Base-by-base conservation (phyloP, 2,113 vertebrate species). In the Asarcornis scutulata region DNA sequence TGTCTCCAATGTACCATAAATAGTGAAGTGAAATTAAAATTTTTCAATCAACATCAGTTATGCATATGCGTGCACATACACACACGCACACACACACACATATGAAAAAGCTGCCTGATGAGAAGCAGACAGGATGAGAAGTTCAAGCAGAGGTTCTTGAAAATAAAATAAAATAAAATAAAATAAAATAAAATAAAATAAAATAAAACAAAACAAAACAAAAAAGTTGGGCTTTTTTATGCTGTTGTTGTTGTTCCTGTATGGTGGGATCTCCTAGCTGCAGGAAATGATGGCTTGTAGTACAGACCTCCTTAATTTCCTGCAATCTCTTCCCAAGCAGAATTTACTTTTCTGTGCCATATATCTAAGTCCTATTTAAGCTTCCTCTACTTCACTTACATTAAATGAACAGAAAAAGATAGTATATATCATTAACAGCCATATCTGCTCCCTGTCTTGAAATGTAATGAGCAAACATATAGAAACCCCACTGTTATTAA, bases 1-100 rank as follows among this genome's bases (percentile, higher is more conserved):
- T 97, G 93, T 97, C 97, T 98, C 97, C 91, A 89, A 96, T 74
- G 96, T 83, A 84, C 83, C 92, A 96, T 97, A 97, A 98, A 97
- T 31, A 97, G 77, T 78, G 86, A 97, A 89, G 79, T 83, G 82
- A 97, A 97, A 97, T 97, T 96, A 96, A 92, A 88, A 90, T 91
- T 97, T 97, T 96, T 96, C 91, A 95, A 86, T 95, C 88, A 95
- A 83, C 71, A 80, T 88, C 85, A 64, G 83, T 77, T 92, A 86
- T 78, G 77, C 67, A 92, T 53, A 93, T 44, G 68, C 52, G 46
- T 31, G 29, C 64, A 77, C 0, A 2, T 63, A 75, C 50, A 71
- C 23, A 66, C 11, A 2, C 23, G 22, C 29, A 74, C 31, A 2
- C 21, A 22, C 46, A 22, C 48, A 25, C 50, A 13, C 29, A 34